Evolutionary conservation across 2,888 invertebrate genomes (phyloP).

Genomic region (Lampropteryx suffumata): DNA sequence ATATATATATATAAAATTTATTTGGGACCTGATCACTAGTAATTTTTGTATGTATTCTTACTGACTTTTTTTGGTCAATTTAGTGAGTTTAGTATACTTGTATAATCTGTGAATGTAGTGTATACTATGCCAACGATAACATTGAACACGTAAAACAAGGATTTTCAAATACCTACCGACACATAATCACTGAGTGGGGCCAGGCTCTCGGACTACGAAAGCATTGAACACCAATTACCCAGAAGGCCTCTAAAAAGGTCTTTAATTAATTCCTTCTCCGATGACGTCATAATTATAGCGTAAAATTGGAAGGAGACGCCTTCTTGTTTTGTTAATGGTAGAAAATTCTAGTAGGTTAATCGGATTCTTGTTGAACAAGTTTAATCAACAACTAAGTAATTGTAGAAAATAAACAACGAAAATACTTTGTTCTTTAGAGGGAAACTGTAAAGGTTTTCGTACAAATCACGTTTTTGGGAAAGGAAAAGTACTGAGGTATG

Average conservation of each 20-base stretch:
- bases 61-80: not conserved
- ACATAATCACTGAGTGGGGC: conserved; percentile 69
- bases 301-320: conserved; percentile 76
- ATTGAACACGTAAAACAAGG: conserved; percentile 43
- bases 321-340: conserved; percentile 75
- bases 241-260: conserved; percentile 74
- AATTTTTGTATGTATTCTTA: too few relatives aligned
- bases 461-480: not conserved
- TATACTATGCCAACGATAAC: conserved; percentile 24
- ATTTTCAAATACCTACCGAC: conserved; percentile 49
- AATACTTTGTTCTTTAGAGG: not conserved
- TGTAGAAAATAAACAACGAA: not conserved
- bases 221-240: conserved; percentile 81
- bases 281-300: conserved; percentile 81
- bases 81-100: not conserved
- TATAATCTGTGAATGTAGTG: not conserved
- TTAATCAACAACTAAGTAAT: conserved; percentile 12
- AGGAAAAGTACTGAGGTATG: too few relatives aligned
- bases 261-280: conserved; percentile 82
- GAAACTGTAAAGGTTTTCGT: not conserved
- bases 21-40: too few relatives aligned
- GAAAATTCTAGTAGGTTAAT: conserved; percentile 35
- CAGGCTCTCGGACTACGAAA: conserved; percentile 75
- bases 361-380: conserved; percentile 16
- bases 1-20: too few relatives aligned